Evolutionary conservation across 1,140 invertebrate species (phyloP).

Genomic region (Coboldia fuscipes): DNA sequence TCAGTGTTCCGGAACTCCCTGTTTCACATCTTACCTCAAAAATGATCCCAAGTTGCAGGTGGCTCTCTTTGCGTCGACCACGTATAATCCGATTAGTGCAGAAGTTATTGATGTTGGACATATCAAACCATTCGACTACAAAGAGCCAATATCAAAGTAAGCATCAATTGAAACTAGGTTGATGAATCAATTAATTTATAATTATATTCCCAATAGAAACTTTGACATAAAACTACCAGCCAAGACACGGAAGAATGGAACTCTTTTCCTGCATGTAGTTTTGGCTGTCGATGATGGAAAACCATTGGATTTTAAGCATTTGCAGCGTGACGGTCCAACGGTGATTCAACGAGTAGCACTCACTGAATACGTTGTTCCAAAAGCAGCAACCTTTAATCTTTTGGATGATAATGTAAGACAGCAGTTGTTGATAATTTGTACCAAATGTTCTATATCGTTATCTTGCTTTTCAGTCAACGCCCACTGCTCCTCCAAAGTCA

Average conservation of each 20-base stretch:
- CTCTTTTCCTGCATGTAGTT: constrained; percentile 43
- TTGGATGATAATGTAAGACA: constrained; percentile 28
- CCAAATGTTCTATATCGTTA: background rate
- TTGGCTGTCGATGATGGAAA: constrained; percentile 25
- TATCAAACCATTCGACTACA: constrained; percentile 29
- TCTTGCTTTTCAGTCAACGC: too few species aligned
- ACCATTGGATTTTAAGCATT: constrained; percentile 26
- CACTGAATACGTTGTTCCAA: constrained; percentile 46
- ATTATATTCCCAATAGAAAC: constrained; percentile 23
- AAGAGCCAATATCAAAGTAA: constrained; percentile 19
- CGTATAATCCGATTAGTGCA: constrained; percentile 20
- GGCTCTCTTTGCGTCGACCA: constrained; percentile 31
- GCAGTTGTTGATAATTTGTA: background rate
- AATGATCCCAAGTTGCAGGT: constrained; percentile 30
- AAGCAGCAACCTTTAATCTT: constrained; percentile 52
- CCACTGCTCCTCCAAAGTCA: background rate
- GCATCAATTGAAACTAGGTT: constrained; percentile 5
- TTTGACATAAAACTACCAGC: constrained; percentile 38
- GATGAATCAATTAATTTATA: background rate
- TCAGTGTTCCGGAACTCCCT: constrained; percentile 35
- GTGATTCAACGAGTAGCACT: constrained; percentile 34
- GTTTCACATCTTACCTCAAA: constrained; percentile 32
- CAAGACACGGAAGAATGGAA: constrained; percentile 54
- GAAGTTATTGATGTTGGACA: constrained; percentile 19
- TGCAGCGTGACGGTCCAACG: constrained; percentile 26